Conservation (phyloP, 2,888 invertebrate genomes). For the Osedax frankpressi region DNA sequence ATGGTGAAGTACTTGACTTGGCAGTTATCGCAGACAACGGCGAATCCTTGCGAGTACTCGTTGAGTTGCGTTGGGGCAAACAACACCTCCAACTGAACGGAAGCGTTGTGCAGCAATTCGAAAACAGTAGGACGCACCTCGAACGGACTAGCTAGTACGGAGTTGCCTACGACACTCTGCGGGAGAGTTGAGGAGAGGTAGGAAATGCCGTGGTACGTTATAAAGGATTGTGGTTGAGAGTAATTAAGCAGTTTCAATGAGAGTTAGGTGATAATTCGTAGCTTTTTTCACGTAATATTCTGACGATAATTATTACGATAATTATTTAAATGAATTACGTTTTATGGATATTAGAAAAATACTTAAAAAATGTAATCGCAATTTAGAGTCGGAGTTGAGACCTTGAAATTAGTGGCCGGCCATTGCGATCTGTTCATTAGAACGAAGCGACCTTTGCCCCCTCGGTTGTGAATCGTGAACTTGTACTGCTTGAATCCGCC, state of each 20-base stretch:
- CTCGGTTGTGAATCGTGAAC: constrained; percentile 38
- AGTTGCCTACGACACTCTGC: background rate
- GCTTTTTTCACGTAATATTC: too few species aligned
- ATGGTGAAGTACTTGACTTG: constrained; percentile 38
- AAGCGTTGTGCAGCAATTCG: background rate
- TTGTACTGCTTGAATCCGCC: constrained; percentile 38
- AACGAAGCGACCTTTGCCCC: constrained; percentile 44
- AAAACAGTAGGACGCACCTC: background rate
- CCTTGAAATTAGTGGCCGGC: constrained; percentile 45
- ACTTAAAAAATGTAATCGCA: too few species aligned
- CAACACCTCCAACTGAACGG: background rate
- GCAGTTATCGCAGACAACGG: constrained; percentile 46
- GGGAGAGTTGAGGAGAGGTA: too few species aligned
- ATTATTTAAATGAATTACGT: too few species aligned
- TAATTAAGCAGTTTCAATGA: too few species aligned
- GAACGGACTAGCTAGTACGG: background rate
- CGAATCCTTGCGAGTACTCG: constrained; percentile 34
- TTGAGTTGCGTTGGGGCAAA: constrained; percentile 37
- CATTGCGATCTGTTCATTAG: constrained; percentile 37
- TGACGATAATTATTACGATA: too few species aligned
- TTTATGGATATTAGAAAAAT: too few species aligned
- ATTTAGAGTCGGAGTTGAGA: too few species aligned
- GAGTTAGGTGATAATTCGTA: too few species aligned
- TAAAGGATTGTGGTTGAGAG: too few species aligned
- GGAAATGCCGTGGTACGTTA: too few species aligned